phyloP scores from a whole-genome alignment of 1,140 invertebrate species.

The Stratiolaelaps scimitus region DNA sequence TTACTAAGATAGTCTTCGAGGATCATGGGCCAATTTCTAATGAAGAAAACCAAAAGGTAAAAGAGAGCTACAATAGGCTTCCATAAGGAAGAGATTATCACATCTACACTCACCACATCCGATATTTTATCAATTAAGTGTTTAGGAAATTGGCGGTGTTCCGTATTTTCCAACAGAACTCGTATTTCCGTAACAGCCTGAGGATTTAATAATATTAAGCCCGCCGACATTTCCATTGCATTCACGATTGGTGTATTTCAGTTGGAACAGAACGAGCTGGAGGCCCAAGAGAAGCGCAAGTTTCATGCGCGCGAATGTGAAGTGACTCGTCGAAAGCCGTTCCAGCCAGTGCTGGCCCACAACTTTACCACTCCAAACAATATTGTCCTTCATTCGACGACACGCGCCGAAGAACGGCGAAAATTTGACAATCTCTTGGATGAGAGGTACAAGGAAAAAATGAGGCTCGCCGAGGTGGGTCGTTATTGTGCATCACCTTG shows the following conservation, averaged over 20 bases:
- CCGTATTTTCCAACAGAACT: no score
- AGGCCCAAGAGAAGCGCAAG: background rate
- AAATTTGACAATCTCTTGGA: conserved; percentile 9
- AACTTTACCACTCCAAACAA: background rate
- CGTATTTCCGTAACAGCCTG: no score
- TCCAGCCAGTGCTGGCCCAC: conserved; percentile 5
- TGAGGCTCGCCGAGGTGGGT: background rate
- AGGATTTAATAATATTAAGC: no score
- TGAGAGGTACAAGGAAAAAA: conserved; percentile 1
- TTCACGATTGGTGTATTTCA: background rate
- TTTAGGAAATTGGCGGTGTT: no score
- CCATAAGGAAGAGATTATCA: no score
- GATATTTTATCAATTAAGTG: no score
- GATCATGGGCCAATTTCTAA: no score
- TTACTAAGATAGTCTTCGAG: no score
- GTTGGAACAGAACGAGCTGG: background rate
- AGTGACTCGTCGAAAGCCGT: conserved; percentile 6
- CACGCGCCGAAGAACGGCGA: background rate
- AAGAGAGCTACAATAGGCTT: no score
- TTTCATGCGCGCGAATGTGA: conserved; percentile 25
- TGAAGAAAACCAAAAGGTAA: no score
- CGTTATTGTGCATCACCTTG: background rate
- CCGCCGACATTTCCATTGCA: no score
- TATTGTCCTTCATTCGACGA: conserved; percentile 14
- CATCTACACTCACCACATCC: no score